These are phyloP conservation scores for Urosaurus nigricauda DNA, from an alignment of 2,797 vertebrate genomes.

Conservation along the genomic window DNA sequence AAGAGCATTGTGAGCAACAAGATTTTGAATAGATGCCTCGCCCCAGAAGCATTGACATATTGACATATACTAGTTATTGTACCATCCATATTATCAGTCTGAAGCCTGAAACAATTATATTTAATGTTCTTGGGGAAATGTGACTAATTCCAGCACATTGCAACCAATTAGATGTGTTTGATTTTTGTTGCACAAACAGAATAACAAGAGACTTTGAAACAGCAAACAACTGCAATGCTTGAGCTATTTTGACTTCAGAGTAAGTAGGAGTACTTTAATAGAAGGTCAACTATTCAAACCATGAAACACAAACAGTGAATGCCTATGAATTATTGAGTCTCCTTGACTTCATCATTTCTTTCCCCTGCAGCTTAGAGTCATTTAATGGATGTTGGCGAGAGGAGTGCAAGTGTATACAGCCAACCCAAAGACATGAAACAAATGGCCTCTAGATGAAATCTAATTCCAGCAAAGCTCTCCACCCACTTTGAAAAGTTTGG, in stretches of 20 bases:
- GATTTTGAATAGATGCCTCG: slow-evolving; percentile 36
- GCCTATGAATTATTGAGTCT: background rate
- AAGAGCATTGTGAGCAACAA: slow-evolving; percentile 12
- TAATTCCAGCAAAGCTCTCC: background rate
- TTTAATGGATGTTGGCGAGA: background rate
- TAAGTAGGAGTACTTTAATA: slow-evolving; percentile 1
- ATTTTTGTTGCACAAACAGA: slow-evolving; percentile 14
- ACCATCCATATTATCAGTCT: slow-evolving; percentile 30
- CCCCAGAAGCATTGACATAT: slow-evolving; percentile 11
- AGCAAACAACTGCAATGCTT: background rate
- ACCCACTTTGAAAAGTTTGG: background rate
- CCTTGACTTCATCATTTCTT: background rate
- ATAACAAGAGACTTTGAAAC: background rate
- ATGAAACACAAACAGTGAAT: accelerated
- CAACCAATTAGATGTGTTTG: slow-evolving; percentile 26
- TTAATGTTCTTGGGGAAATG: slow-evolving; percentile 17
- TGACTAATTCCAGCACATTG: background rate
- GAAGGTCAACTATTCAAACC: background rate
- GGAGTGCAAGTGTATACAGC: accelerated
- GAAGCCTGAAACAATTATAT: background rate
- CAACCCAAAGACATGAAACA: background rate
- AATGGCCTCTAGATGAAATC: background rate
- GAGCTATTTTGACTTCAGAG: background rate
- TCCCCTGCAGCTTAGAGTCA: background rate
- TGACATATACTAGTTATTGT: background rate